A percentile compares a stretch with the other conserved stretches of the same genome.
phyloP scores from a whole-genome alignment of 1,140 invertebrate genomes.

The Babylonia areolata region DNA sequence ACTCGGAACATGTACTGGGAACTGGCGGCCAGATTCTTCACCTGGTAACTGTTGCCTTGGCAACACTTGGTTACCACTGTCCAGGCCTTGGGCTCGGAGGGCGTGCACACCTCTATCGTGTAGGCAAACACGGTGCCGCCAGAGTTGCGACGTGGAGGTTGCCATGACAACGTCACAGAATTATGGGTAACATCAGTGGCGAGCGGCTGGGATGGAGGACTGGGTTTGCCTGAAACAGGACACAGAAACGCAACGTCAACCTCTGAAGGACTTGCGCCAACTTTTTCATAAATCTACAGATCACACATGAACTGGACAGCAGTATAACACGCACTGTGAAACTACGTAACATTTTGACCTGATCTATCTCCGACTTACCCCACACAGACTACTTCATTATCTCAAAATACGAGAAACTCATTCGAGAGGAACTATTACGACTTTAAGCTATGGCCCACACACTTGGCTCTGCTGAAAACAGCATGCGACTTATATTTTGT shows the following conservation, averaged over 20 bases:
- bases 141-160: slow-evolving; percentile 48
- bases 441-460: too few species aligned
- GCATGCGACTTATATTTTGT: too few species aligned
- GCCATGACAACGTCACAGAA: slow-evolving; percentile 64
- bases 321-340: too few species aligned
- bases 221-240: slow-evolving; percentile 65
- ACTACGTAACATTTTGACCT: too few species aligned
- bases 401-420: too few species aligned
- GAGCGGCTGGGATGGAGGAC: slow-evolving; percentile 57
- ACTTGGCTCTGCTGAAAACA: too few species aligned
- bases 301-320: too few species aligned
- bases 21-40: slow-evolving; percentile 90
- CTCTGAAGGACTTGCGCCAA: neutral
- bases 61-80: slow-evolving; percentile 94
- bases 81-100: slow-evolving; percentile 80
- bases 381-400: too few species aligned
- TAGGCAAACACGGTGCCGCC: slow-evolving; percentile 64
- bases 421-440: too few species aligned
- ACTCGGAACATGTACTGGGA: slow-evolving; percentile 96
- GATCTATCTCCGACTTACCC: too few species aligned
- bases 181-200: slow-evolving; percentile 61
- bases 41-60: slow-evolving; percentile 91
- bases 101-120: slow-evolving; percentile 60
- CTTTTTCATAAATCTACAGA: too few species aligned
- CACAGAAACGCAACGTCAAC: neutral